Conservation (phyloP, 2,113 vertebrate genomes). For the Scytalopus superciliaris region DNA sequence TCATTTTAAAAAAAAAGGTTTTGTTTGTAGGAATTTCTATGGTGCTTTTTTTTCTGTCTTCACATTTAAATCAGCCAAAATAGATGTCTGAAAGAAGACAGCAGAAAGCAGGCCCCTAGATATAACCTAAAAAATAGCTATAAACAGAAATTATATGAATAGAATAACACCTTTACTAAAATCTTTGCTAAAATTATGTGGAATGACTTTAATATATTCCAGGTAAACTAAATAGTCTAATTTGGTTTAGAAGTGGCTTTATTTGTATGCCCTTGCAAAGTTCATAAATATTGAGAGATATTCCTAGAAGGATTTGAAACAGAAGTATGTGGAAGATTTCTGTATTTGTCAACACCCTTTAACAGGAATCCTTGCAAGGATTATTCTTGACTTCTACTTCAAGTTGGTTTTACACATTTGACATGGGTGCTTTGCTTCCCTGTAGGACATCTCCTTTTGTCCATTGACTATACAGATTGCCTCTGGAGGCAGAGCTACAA, state of each 20-base stretch:
- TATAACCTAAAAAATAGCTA: not conserved
- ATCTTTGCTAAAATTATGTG: not conserved
- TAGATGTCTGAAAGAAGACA: constrained; percentile 23
- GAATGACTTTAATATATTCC: not conserved
- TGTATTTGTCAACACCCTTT: not conserved
- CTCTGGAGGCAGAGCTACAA: not conserved
- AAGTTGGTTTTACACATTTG: not conserved
- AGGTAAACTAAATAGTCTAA: not conserved
- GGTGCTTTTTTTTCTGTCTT: not conserved
- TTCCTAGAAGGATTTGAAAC: not conserved
- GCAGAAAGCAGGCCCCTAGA: not conserved
- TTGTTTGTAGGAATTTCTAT: constrained; percentile 1
- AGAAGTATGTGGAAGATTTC: not conserved
- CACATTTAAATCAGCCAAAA: constrained; percentile 33
- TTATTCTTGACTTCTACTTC: not conserved
- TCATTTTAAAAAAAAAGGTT: constrained; percentile 38
- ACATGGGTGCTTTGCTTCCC: not conserved
- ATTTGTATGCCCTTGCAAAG: not conserved
- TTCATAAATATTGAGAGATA: not conserved
- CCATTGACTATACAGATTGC: not conserved
- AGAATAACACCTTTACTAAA: not conserved
- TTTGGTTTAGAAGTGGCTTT: not conserved
- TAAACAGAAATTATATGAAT: not conserved
- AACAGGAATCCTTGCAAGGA: not conserved
- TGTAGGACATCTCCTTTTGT: not conserved